Base-by-base conservation (phyloP, 1,140 invertebrate species). In the Brachionus sp. region DNA sequence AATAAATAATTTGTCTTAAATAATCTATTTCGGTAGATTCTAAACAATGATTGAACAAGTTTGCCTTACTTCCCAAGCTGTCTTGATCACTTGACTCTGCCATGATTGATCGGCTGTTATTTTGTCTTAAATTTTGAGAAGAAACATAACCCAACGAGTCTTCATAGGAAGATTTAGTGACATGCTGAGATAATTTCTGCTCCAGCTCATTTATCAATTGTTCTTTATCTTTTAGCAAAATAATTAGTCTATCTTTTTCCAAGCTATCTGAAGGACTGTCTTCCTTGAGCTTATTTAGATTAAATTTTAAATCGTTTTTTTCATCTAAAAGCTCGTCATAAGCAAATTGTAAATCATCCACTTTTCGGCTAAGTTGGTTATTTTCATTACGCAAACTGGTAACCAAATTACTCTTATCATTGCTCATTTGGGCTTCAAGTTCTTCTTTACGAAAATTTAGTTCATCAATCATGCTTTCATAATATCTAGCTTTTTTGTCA, bases 11-110 rank as follows among this genome's bases (percentile, higher is more conserved):
- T 66, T 80, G 77, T 62, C 62, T 57, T 16, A 80, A 44, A 23
- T 80, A 80, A 62, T 80, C 77, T 23, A 80, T 80, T 66, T 80
- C 77, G 37, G 77, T 80, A 19, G 77, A 57, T 37, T 80, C 77
- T 66, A 80, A 46, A 33, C 70, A 75, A 75, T 75, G 70, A 75
- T 75, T 75, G 23, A 46, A 75, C 7, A 70, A 70, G 16, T 70
- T 70, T 10, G 16, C 29, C 23, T 46, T 75, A 46, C 70, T 75
- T 44, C 70, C 42, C 12, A 75, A 9, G 46, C 70, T 75, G 13
- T 75, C 70, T 46, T 75, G 70, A 33, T 75, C 70, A 46, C 70
- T 75, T 46, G 70, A 75, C n/a, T 75, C 70, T 5, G 42, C 42
- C 70, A 75, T 75, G 44, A 75, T 46, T 9, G 70, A 75, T 29